Evolutionary conservation across 2,888 invertebrate species (phyloP), one percentile per base, ranked within the genome.

Genomic region (Drosophila nigricruria): DNA sequence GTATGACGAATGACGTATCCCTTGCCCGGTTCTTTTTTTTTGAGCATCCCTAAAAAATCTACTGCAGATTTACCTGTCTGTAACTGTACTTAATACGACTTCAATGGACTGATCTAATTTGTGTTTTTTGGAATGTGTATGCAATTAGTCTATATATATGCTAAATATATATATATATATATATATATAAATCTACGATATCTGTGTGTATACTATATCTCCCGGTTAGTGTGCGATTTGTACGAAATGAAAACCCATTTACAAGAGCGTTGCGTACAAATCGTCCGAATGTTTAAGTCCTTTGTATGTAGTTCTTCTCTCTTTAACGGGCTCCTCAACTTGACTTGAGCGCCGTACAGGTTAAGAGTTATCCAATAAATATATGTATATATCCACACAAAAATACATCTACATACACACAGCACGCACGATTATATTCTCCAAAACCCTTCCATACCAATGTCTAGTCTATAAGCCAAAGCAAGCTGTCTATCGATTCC

Each of bases 61-160:
- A 52, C 61, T 53, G 36, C 75, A 75, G 62, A 78, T 65, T 30
- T 69, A 79, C 23, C 50, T 64, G 62, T 68, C 58, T 73, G 64
- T 67, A 71, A 60, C 61, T 88, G 88, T 88, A 80, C 60, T 68
- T 83, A 83, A 85, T 79, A 73, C 71, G 80, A 82, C 49, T 45
- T 60, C 65, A 43, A 64, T 68, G 64, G 80, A 77, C 80, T 76
- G 80, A 76, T 70, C 63, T 76, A 64, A 77, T 71, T 58, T 53
- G 54, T 65, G 73, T 70, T 81, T 80, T 73, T 27, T 87, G 84
- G 89, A 85, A 85, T 85, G 89, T 84, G 84, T 77, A 75, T 85
- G 89, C 88, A 66, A 70, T 68, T 77, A 75, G 67, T 57, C 50
- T 68, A 60, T 60, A 69, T 72, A 58, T 50, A 40, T 53, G 14